Conservation (phyloP, 2,797 vertebrate genomes). For the Perodicticus potto region DNA sequence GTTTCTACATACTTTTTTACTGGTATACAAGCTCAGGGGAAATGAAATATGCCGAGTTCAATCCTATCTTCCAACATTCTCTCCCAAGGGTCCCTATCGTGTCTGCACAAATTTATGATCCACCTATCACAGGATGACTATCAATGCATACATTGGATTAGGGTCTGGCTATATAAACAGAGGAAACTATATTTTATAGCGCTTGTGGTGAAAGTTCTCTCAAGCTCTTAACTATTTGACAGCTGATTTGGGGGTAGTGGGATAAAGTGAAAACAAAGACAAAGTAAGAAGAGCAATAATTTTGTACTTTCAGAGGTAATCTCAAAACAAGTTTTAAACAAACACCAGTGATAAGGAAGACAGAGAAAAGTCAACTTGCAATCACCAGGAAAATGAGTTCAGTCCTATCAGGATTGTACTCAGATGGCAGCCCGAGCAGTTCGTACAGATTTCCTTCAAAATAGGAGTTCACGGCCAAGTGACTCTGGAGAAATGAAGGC, state of each 20-base stretch:
- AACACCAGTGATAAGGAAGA: slow-evolving; percentile 3
- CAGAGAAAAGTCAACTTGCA: background rate
- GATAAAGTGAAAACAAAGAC: slow-evolving; percentile 55
- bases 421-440: background rate
- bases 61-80: background rate
- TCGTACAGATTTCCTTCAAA: background rate
- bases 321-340: slow-evolving; percentile 58
- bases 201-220: background rate
- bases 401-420: background rate
- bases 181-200: background rate
- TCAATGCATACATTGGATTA: background rate
- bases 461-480: background rate
- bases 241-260: background rate
- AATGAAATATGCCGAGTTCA: background rate
- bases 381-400: background rate
- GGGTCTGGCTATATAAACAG: background rate
- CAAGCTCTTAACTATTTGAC: background rate
- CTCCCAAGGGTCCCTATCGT: background rate
- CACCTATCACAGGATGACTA: background rate
- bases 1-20: slow-evolving; percentile 17
- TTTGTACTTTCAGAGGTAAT: background rate
- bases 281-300: slow-evolving; percentile 5
- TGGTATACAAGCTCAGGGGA: background rate
- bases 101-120: background rate
- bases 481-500: background rate